Evolutionary conservation across 2,888 invertebrate genomes (phyloP), one percentile per base, ranked within the genome.

Genomic region (Phrixothrix hirtus): DNA sequence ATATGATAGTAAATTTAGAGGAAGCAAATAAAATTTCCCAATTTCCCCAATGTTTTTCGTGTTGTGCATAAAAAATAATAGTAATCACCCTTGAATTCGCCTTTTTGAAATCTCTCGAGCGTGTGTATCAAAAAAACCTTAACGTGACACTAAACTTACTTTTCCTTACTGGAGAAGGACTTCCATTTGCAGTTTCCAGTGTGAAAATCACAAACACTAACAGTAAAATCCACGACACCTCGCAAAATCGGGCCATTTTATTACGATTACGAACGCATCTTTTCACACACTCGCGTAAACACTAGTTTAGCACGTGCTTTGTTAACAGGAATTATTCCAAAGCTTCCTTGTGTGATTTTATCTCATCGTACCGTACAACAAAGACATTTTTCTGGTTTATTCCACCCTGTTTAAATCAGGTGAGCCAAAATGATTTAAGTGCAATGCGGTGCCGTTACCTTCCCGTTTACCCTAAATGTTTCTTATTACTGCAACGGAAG

Each of bases 81-180:
- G n/a, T n/a, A n/a, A n/a, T n/a, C n/a, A n/a, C n/a, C n/a, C n/a
- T n/a, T n/a, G n/a, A n/a, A n/a, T n/a, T n/a, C n/a, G n/a, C n/a
- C n/a, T n/a, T n/a, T n/a, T n/a, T n/a, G n/a, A n/a, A n/a, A n/a
- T n/a, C n/a, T n/a, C n/a, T n/a, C n/a, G n/a, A n/a, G n/a, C n/a
- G n/a, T n/a, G n/a, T n/a, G n/a, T n/a, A n/a, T n/a, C n/a, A n/a
- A n/a, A n/a, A n/a, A n/a, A n/a, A n/a, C n/a, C n/a, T n/a, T n/a
- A n/a, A n/a, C n/a, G n/a, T n/a, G n/a, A n/a, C n/a, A n/a, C n/a
- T n/a, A n/a, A n/a, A n/a, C 21, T 64, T 62, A 64, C 63, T 61
- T 59, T 62, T 62, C 54, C 62, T 61, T 42, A 58, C 60, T 32
- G 64, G 60, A 38, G 64, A 63, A 25, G 64, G 62, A 43, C 57